phyloP scores from a whole-genome alignment of 2,888 invertebrate species.

The Monopis laevigella region DNA sequence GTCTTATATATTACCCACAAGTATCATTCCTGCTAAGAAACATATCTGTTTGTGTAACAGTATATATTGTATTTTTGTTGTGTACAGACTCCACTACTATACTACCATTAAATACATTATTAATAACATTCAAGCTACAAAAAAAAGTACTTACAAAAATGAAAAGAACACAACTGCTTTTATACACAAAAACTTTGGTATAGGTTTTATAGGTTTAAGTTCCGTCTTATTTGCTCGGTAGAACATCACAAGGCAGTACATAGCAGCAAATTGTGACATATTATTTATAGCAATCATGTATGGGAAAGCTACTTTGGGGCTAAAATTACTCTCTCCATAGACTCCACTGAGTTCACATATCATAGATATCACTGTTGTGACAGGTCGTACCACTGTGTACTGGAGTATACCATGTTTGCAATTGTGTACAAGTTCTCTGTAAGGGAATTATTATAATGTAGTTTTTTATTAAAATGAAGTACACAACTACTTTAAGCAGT shows the following conservation, averaged over 20 bases:
- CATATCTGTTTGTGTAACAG: no score
- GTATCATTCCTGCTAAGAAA: no score
- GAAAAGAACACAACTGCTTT: slow-evolving; percentile 98
- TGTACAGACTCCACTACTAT: no score
- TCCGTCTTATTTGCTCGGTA: slow-evolving; percentile 90
- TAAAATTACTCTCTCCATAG: slow-evolving; percentile 93
- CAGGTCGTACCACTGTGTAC: slow-evolving; percentile 90
- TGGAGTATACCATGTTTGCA: slow-evolving; percentile 97
- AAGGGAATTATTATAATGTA: no score
- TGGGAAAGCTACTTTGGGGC: slow-evolving; percentile 85
- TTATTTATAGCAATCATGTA: slow-evolving; percentile 91
- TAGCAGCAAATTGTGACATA: slow-evolving; percentile 93
- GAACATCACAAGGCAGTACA: slow-evolving; percentile 95
- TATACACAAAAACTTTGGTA: slow-evolving; percentile 95
- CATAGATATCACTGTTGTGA: slow-evolving; percentile 89
- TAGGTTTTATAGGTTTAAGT: slow-evolving; percentile 90
- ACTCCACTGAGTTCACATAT: slow-evolving; percentile 86
- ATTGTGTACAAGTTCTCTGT: slow-evolving; percentile 88
- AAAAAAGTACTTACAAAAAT: slow-evolving; percentile 84
- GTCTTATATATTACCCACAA: no score
- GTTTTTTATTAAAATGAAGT: no score
- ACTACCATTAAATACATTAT: slow-evolving; percentile 13
- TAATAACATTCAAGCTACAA: slow-evolving; percentile 3
- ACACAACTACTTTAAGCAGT: no score
- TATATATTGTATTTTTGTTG: no score